Base-by-base conservation (phyloP, 92 coral and sea anemone species). In the Umimayanthus chanpuru region DNA sequence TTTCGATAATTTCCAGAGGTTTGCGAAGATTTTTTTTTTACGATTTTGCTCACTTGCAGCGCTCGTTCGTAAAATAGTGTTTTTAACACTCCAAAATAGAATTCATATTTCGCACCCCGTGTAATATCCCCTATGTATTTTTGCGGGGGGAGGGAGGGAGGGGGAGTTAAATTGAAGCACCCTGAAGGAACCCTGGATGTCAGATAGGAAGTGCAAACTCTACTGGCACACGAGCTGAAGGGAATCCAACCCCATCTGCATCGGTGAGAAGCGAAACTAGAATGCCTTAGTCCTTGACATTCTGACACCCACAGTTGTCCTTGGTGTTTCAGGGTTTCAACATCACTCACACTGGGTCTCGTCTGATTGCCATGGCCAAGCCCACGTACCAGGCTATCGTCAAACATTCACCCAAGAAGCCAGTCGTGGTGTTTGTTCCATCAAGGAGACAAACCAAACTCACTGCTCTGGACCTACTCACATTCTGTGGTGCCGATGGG, bases 291-390 rank as follows among this genome's bases (percentile, higher is more conserved):
- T 1, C 53, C 14, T 15, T 56, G 23, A 56, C 23, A 9, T 4
- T 15, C 66, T 15, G 21, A 56, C 23, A 2, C 66, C 21, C 66
- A 14, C 56, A 16, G 2, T 53, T 23, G 14, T 38, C n/a, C 15
- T 78, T 73, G 56, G 79, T 81, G 39, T 91, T 72, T 10, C 81
- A 97, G 96, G 99, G 99, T 9, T 97, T 97, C 85, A 93, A 96
- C 91, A 97, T 97, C 87, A 95, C 99, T 10, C 99, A 97, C 90
- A 97, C 99, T 16, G 98, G 98, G 3, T 97, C 99, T 55, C 94
- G 99, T 43, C 89, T 97, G 90, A 95, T 95, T 10, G 99, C 99
- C 85, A 97, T 97, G 99, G 94, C 99, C 6, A 97, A 97, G 81
- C 99, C 99, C 43, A 88, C 94, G 0, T 97, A 97, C 80, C 99